These are phyloP conservation scores for Cyclura pinguis DNA, from an alignment of 2,797 vertebrate species.

Conservation along the genomic window DNA sequence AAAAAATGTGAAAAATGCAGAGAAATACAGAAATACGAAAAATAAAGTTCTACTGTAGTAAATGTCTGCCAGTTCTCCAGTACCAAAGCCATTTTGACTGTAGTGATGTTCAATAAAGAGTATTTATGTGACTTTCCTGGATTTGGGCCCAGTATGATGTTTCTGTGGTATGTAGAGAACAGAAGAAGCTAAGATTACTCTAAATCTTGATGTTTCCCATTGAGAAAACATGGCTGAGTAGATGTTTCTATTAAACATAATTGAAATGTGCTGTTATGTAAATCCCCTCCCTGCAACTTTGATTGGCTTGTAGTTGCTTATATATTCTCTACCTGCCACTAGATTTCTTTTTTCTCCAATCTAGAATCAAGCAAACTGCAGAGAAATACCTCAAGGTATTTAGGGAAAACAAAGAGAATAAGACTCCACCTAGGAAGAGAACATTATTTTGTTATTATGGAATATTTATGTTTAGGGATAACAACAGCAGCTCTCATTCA, in stretches of 20 bases:
- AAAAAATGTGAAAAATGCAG: background rate
- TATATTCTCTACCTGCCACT: background rate
- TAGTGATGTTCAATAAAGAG: background rate
- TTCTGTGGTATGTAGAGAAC: background rate
- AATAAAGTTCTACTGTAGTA: background rate
- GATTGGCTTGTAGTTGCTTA: background rate
- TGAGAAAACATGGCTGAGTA: background rate
- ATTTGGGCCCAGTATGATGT: background rate
- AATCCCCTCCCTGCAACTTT: background rate
- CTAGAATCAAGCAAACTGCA: background rate
- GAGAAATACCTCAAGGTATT: background rate
- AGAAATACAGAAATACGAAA: background rate
- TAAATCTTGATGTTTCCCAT: slow-evolving; percentile 4
- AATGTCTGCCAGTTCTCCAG: no score
- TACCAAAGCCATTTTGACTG: background rate
- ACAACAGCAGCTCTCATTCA: background rate
- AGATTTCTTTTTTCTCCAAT: background rate
- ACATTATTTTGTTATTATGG: background rate
- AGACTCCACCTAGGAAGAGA: background rate
- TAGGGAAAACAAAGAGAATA: background rate
- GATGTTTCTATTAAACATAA: slow-evolving; percentile 8
- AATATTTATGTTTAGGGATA: background rate
- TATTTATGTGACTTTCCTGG: background rate
- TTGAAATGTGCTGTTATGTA: background rate
- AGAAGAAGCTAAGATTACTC: slow-evolving; percentile 1